phyloP scores from a whole-genome alignment of 2,888 invertebrate genomes.

The Andricus curvator region DNA sequence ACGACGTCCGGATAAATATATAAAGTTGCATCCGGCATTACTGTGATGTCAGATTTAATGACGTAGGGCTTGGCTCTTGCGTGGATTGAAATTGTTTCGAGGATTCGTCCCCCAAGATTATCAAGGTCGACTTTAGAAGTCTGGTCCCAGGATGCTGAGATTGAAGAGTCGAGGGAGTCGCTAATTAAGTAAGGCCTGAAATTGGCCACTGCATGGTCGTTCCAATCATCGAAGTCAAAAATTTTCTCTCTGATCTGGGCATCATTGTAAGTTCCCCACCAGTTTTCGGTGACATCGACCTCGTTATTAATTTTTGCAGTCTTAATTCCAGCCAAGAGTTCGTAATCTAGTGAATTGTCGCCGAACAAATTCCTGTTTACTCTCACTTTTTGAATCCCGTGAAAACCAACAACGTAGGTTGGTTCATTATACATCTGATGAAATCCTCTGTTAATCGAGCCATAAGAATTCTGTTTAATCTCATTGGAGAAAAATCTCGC shows the following conservation, averaged over 20 bases:
- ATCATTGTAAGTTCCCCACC: conserved; percentile 94
- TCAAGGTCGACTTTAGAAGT: conserved; percentile 81
- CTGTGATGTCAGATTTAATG: conserved; percentile 93
- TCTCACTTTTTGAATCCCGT: conserved; percentile 96
- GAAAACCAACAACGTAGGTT: conserved; percentile 93
- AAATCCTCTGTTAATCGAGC: conserved; percentile 71
- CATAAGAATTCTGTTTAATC: conserved; percentile 85
- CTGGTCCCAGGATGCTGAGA: conserved; percentile 84
- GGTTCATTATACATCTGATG: conserved; percentile 79
- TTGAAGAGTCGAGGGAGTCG: conserved; percentile 87
- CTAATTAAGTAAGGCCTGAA: conserved; percentile 93
- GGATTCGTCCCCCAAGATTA: conserved; percentile 88
- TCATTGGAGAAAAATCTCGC: conserved; percentile 90
- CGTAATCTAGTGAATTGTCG: conserved; percentile 91
- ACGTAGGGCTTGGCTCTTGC: conserved; percentile 86
- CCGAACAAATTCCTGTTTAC: conserved; percentile 94
- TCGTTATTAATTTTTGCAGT: conserved; percentile 93
- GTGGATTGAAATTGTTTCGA: conserved; percentile 83
- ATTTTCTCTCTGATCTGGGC: conserved; percentile 89
- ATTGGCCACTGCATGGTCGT: conserved; percentile 95
- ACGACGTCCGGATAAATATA: conserved; percentile 93
- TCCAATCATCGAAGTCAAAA: conserved; percentile 99
- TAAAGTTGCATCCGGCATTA: conserved; percentile 95
- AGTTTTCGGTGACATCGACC: conserved; percentile 94
- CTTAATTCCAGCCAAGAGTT: conserved; percentile 93